These are phyloP conservation scores for Erannis defoliaria DNA, from an alignment of 2,888 invertebrate species.

Conservation along the genomic window DNA sequence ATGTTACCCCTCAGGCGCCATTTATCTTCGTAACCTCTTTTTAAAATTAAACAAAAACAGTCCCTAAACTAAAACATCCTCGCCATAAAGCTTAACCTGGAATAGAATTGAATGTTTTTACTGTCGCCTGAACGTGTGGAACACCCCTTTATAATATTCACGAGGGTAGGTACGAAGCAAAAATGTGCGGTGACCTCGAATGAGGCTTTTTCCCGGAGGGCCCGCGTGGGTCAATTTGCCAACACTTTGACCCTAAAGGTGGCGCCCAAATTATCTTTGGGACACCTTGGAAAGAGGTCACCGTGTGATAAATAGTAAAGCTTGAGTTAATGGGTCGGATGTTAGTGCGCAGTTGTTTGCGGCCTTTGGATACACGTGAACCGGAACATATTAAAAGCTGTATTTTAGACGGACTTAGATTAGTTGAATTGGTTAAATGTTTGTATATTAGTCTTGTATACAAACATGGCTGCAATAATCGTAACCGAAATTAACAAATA, in stretches of 20 bases:
- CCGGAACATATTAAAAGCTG: slow-evolving; percentile 27
- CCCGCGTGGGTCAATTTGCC: slow-evolving; percentile 68
- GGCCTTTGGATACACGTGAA: slow-evolving; percentile 24
- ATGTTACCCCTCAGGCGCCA: slow-evolving; percentile 7
- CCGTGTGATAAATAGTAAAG: slow-evolving; percentile 70
- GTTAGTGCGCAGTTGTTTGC: slow-evolving; percentile 54
- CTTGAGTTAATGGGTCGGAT: slow-evolving; percentile 65
- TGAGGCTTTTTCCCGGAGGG: slow-evolving; percentile 63
- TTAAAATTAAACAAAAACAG: slow-evolving; percentile 44
- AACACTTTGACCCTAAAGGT: slow-evolving; percentile 71
- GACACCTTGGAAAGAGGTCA: slow-evolving; percentile 71
- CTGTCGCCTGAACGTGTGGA: slow-evolving; percentile 68
- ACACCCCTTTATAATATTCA: slow-evolving; percentile 73
- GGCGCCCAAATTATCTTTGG: slow-evolving; percentile 73
- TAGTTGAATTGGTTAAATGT: not conserved
- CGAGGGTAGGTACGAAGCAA: slow-evolving; percentile 58
- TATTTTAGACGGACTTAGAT: slow-evolving; percentile 18
- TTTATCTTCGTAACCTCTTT: slow-evolving; percentile 26
- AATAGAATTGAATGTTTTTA: slow-evolving; percentile 65
- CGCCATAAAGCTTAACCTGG: slow-evolving; percentile 62
- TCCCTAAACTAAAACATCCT: slow-evolving; percentile 43
- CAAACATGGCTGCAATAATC: no score
- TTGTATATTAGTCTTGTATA: not conserved
- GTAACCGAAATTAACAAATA: no score
- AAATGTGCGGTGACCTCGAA: slow-evolving; percentile 73